These are phyloP conservation scores for Elachura formosa DNA, from an alignment of 2,113 vertebrate species.

Conservation along the genomic window DNA sequence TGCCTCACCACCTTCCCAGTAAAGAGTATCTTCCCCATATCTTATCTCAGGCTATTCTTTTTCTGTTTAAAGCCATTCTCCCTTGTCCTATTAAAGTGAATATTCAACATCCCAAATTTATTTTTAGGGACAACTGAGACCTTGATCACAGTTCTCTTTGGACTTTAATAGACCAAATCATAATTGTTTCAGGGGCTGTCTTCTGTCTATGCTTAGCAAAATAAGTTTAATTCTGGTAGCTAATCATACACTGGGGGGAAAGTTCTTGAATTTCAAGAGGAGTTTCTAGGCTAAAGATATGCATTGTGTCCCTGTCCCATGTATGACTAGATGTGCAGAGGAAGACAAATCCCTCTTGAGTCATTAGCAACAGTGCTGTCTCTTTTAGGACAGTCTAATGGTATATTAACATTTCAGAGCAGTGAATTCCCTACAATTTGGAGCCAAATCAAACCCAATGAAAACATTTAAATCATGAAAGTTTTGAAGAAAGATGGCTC, in stretches of 20 bases:
- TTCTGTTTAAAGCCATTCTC: not conserved
- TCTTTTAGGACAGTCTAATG: not conserved
- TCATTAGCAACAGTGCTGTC: not conserved
- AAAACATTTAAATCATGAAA: not conserved
- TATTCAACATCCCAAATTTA: not conserved
- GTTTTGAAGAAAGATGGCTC: not conserved
- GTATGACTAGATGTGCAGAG: not conserved
- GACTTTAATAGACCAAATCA: not conserved
- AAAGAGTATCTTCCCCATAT: not conserved
- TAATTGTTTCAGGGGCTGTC: not conserved
- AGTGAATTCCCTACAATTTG: not conserved
- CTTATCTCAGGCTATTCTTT: not conserved
- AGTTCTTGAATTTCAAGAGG: not conserved
- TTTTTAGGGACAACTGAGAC: not conserved
- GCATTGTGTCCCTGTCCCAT: not conserved
- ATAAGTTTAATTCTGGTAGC: not conserved
- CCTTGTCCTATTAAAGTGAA: not conserved
- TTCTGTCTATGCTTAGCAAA: not conserved
- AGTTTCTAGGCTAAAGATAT: not conserved
- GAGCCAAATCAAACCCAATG: not conserved
- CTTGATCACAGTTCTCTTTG: not conserved
- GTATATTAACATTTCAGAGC: not conserved
- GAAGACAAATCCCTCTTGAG: not conserved
- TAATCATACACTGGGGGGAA: not conserved
- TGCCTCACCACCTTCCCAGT: not conserved